phyloP scores from a whole-genome alignment of 2,888 invertebrate genomes.

The Eupithecia insigniata region DNA sequence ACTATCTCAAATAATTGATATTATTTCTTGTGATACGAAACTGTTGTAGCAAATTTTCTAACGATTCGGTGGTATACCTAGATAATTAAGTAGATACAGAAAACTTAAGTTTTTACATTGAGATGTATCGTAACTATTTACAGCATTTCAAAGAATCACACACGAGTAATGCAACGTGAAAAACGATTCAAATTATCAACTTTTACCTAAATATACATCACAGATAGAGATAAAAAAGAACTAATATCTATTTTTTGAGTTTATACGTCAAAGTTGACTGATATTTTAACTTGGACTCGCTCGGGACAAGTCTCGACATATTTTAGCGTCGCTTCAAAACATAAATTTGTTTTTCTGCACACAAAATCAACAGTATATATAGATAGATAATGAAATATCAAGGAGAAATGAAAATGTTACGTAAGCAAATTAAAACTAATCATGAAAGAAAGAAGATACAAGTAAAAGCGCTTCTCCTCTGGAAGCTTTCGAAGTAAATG shows the following conservation, averaged over 20 bases:
- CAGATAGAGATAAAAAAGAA: slow-evolving; percentile 78
- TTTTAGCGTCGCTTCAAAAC: slow-evolving; percentile 62
- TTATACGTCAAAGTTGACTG: slow-evolving; percentile 37
- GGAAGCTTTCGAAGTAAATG: slow-evolving; percentile 37
- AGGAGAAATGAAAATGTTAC: slow-evolving; percentile 58
- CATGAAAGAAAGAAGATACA: slow-evolving; percentile 41
- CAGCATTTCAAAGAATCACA: slow-evolving; percentile 65
- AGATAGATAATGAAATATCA: slow-evolving; percentile 53
- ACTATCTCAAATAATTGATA: slow-evolving; percentile 20
- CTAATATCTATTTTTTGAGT: slow-evolving; percentile 51
- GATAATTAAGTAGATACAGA: slow-evolving; percentile 34
- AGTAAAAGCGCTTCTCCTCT: slow-evolving; percentile 32
- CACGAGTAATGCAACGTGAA: slow-evolving; percentile 66
- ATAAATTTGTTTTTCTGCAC: slow-evolving; percentile 72
- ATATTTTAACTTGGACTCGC: slow-evolving; percentile 26
- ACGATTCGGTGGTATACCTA: slow-evolving; percentile 18
- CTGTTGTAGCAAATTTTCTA: slow-evolving; percentile 25
- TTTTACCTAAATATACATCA: slow-evolving; percentile 84
- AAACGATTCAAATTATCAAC: slow-evolving; percentile 75
- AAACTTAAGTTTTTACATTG: slow-evolving; percentile 59
- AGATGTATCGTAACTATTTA: slow-evolving; percentile 61
- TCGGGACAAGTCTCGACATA: slow-evolving; percentile 49
- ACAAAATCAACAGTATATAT: slow-evolving; percentile 62
- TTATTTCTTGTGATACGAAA: slow-evolving; percentile 33
- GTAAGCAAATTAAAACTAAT: slow-evolving; percentile 47